These are phyloP conservation scores for Diorhabda sublineata DNA, from an alignment of 1,140 invertebrate species.

Conservation along the genomic window DNA sequence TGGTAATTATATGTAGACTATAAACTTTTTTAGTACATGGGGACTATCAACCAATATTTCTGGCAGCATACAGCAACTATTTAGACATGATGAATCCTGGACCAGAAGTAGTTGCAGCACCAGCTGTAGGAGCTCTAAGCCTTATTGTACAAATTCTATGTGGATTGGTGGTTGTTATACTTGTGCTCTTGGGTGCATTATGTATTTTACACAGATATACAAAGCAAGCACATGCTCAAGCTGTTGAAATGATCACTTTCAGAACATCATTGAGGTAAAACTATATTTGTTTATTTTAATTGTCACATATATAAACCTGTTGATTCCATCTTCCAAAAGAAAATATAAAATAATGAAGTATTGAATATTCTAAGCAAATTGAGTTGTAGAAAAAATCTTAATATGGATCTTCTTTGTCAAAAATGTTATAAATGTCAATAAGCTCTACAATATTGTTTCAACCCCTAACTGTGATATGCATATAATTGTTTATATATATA, in stretches of 20 bases:
- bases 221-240: constrained; percentile 66
- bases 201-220: constrained; percentile 70
- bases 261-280: constrained; percentile 61
- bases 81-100: constrained; percentile 54
- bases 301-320: too few relatives aligned
- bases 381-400: too few relatives aligned
- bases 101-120: constrained; percentile 46
- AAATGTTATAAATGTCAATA: too few relatives aligned
- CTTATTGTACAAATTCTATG: constrained; percentile 53
- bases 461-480: too few relatives aligned
- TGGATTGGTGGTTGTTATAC: constrained; percentile 60
- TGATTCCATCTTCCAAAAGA: too few relatives aligned
- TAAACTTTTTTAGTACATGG: constrained; percentile 31
- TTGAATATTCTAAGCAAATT: too few relatives aligned
- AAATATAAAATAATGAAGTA: too few relatives aligned
- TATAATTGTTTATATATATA: too few relatives aligned
- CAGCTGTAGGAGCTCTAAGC: constrained; percentile 42
- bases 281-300: constrained; percentile 32
- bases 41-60: constrained; percentile 30
- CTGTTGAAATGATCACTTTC: constrained; percentile 72
- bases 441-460: too few relatives aligned
- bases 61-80: constrained; percentile 56
- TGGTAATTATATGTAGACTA: too few relatives aligned
- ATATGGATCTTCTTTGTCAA: too few relatives aligned
- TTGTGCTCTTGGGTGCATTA: constrained; percentile 62